Percentiles rank a stretch among this genome's conserved stretches.
Evolutionary conservation across 2,113 vertebrate species (phyloP).

Genomic region (Sinocyclocheilus grahami): DNA sequence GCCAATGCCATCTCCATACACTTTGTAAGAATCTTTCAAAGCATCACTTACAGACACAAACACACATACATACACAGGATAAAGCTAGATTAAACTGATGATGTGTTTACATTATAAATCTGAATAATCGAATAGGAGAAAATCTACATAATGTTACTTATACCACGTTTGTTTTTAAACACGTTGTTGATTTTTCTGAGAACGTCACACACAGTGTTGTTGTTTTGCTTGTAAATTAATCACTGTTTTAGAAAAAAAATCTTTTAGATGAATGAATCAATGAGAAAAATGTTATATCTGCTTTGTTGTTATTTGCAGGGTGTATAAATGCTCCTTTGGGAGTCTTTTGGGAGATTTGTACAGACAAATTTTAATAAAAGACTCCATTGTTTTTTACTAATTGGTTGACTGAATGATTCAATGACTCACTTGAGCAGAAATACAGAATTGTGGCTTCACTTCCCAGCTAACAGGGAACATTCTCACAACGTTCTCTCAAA

Average conservation of each 20-base stretch:
- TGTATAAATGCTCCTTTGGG: neutral
- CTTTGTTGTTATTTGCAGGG: neutral
- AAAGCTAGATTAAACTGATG: conserved; percentile 1
- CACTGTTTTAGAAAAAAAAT: neutral
- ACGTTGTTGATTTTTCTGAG: neutral
- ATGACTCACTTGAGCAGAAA: too few species aligned
- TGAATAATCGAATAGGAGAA: neutral
- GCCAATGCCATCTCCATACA: neutral
- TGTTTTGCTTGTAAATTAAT: neutral
- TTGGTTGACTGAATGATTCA: neutral
- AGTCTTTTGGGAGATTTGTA: neutral
- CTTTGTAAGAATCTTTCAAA: neutral
- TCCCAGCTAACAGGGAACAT: too few species aligned
- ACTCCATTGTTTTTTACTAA: neutral
- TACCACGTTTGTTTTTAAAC: neutral
- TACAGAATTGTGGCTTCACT: too few species aligned
- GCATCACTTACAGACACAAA: conserved; percentile 28
- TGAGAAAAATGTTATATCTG: rapidly evolving
- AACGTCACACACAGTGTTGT: neutral
- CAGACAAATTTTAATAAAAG: neutral
- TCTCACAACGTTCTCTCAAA: too few species aligned
- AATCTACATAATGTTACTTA: neutral
- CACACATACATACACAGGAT: conserved; percentile 29
- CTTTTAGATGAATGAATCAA: neutral
- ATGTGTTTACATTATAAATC: conserved; percentile 6